Conservation (phyloP, 2,888 invertebrate species). For the Ypsolopha scabrella region DNA sequence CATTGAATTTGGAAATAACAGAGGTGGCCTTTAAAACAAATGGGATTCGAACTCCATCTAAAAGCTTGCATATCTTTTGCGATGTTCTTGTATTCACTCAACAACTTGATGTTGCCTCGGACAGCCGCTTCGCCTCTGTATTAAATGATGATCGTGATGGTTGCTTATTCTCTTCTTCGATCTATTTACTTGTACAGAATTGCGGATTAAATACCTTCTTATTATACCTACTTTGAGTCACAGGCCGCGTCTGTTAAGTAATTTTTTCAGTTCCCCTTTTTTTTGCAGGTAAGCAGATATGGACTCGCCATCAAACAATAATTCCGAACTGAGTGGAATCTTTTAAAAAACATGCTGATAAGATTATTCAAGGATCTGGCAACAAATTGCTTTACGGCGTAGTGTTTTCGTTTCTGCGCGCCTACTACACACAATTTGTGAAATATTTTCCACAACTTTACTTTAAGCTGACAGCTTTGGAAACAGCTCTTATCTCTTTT, state of each 20-base stretch:
- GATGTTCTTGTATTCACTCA: slow-evolving; percentile 9
- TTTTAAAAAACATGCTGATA: neutral
- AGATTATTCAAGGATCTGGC: neutral
- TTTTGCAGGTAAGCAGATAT: neutral
- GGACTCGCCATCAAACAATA: neutral
- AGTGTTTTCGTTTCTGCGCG: neutral
- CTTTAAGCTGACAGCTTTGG: no score
- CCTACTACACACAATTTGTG: neutral
- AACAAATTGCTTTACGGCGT: neutral
- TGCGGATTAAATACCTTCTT: no score
- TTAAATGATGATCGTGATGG: neutral
- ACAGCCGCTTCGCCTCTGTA: neutral
- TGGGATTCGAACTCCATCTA: slow-evolving; percentile 8
- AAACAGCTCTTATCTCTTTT: no score
- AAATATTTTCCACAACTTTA: no score
- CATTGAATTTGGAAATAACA: no score
- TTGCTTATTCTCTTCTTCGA: neutral
- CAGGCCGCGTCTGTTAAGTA: no score
- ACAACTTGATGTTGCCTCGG: slow-evolving; percentile 1
- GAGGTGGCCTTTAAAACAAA: slow-evolving; percentile 7
- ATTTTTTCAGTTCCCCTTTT: neutral
- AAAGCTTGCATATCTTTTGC: slow-evolving; percentile 8
- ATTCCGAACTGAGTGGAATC: neutral
- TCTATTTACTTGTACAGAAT: neutral
- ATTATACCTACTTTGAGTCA: no score